phyloP scores from a whole-genome alignment of 1,140 invertebrate species.

The Antheraea mylitta region DNA sequence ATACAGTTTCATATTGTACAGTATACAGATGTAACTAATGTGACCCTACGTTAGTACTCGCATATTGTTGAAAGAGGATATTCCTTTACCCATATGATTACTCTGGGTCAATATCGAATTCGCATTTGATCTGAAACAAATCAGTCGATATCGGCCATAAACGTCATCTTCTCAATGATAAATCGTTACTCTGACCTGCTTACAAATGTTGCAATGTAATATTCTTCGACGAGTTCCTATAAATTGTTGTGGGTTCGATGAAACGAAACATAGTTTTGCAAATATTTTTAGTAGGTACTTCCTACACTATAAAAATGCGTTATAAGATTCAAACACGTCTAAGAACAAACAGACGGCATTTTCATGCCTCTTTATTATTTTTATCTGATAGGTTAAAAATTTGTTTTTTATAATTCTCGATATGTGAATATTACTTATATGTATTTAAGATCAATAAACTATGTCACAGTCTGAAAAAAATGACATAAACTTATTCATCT shows the following conservation, averaged over 20 bases:
- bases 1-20: neutral
- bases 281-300: neutral
- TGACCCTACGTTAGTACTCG: neutral
- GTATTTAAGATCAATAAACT: too few species aligned
- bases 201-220: constrained; percentile 25
- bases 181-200: constrained; percentile 46
- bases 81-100: constrained; percentile 24
- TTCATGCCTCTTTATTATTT: too few species aligned
- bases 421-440: too few species aligned
- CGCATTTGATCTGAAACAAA: constrained; percentile 44
- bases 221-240: constrained; percentile 1
- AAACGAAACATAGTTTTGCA: neutral
- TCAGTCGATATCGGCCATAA: constrained; percentile 46
- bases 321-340: neutral
- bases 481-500: too few species aligned
- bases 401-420: too few species aligned
- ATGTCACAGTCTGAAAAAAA: too few species aligned
- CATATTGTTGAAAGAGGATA: constrained; percentile 9
- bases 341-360: too few species aligned
- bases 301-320: neutral
- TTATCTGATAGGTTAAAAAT: too few species aligned
- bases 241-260: neutral
- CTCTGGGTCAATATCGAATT: constrained; percentile 39
- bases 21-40: neutral
- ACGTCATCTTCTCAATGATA: constrained; percentile 47